Conservation (phyloP, 2,888 invertebrate genomes). For the Drosophila antonietae region DNA sequence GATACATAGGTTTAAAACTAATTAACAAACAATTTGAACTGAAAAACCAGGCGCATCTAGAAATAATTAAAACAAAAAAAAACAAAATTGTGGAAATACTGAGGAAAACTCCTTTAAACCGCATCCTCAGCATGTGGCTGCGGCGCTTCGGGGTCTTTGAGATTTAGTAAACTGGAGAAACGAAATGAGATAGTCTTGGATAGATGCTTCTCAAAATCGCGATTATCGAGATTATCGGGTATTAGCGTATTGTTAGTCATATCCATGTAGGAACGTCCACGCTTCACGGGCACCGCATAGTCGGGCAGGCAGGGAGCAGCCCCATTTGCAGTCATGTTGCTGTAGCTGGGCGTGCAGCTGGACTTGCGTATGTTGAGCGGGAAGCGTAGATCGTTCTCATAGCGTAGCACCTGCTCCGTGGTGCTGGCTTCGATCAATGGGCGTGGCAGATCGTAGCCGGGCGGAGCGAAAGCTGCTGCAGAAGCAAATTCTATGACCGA, state of each 20-base stretch:
- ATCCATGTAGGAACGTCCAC: conserved; percentile 83
- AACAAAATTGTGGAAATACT: not conserved
- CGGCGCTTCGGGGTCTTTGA: conserved; percentile 76
- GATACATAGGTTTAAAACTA: conserved; percentile 62
- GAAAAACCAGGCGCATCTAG: conserved; percentile 57
- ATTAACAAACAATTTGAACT: conserved; percentile 74
- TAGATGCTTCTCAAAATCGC: conserved; percentile 83
- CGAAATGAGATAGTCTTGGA: conserved; percentile 84
- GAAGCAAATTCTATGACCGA: conserved; percentile 63
- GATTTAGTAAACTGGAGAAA: conserved; percentile 84
- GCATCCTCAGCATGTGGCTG: conserved; percentile 53
- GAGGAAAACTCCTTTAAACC: conserved; percentile 37
- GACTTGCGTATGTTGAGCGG: conserved; percentile 82
- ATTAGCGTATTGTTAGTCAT: conserved; percentile 83
- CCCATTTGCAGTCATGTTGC: conserved; percentile 64
- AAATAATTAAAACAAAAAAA: not conserved
- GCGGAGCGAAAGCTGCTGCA: conserved; percentile 62
- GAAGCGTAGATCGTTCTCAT: conserved; percentile 84
- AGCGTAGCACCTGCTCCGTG: conserved; percentile 81
- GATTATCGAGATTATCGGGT: conserved; percentile 83
- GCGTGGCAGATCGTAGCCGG: conserved; percentile 83
- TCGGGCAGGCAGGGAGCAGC: conserved; percentile 54
- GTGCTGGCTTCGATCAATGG: conserved; percentile 81
- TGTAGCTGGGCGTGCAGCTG: conserved; percentile 63
- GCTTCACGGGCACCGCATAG: conserved; percentile 83